Evolutionary conservation across 2,113 vertebrate genomes (phyloP), one percentile per base, ranked within the genome.

Genomic region (Opisthocomus hoazin): DNA sequence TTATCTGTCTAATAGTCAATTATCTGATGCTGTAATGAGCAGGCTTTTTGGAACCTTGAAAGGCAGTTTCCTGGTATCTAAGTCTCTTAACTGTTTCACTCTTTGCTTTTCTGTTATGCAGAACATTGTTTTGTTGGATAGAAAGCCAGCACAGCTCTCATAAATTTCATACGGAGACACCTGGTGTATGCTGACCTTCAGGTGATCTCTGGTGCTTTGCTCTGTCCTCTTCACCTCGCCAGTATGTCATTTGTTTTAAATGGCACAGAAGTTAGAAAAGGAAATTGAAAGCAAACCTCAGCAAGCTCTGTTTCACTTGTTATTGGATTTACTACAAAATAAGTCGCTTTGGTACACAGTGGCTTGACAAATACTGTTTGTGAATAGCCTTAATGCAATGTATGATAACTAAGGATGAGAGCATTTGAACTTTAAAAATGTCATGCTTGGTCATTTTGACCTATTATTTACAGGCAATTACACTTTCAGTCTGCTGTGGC

Each of bases 341-440:
- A 94, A 94, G 69, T 83, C 84, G 76, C 77, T 94, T 94, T 46
- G 23, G 54, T 79, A 73, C 70, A 39, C 74, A 58, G 61, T 53
- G 48, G 41, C 84, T 83, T 96, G 94, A 93, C 89, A 94, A 92
- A 92, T 95, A 73, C 73, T 61, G 27, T 90, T 95, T 92, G 61
- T 57, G 54, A 89, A 54, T 87, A 76, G 76, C 89, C 15, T 56
- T 85, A 91, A 76, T 92, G 70, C 87, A 93, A 58, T 17, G 29
- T 87, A 83, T 61, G 74, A 76, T 94, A 85, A 91, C 70, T 70
- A 83, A 27, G n/a, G 66, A 87, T 93, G 81, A 94, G 58, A 85
- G 61, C 58, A 85, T 94, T 92, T 94, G 81, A 94, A 96, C 91
- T 96, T 96, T 94, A 58, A 96, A 96, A 95, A 92, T 94, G 83